Conservation (phyloP, 2,113 vertebrate species). For the Albula glossodonta region DNA sequence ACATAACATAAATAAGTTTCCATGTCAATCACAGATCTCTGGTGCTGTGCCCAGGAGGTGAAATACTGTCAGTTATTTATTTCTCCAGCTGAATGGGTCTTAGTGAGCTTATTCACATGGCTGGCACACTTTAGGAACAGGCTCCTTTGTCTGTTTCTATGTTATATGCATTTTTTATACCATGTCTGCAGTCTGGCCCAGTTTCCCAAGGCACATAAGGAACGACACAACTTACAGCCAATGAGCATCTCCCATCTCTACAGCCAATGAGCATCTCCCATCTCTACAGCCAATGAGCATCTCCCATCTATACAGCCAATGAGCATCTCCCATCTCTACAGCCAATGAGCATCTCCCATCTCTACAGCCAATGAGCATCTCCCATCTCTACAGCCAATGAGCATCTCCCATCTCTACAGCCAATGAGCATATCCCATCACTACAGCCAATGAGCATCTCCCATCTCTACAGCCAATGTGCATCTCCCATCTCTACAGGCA, state of each 20-base stretch:
- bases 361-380: too few relatives aligned
- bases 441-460: neutral
- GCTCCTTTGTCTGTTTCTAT: neutral
- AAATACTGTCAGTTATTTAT: neutral
- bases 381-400: neutral
- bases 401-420: neutral
- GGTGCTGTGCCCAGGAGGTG: neutral
- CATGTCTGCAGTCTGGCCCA: neutral
- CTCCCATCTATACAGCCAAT: neutral
- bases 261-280: too few relatives aligned
- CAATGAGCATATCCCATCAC: too few relatives aligned
- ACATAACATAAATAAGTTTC: too few relatives aligned
- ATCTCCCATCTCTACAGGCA: too few relatives aligned
- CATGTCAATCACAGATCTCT: neutral
- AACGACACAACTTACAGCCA: neutral
- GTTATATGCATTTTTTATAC: neutral
- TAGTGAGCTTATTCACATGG: neutral
- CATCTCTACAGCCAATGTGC: neutral
- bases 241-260: neutral
- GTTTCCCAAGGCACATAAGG: neutral
- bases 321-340: neutral
- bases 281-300: too few relatives aligned
- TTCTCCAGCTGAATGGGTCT: neutral
- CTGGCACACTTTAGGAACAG: neutral
- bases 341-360: too few relatives aligned